Percentiles rank a stretch among this genome's conserved stretches.
Evolutionary conservation across 2,113 vertebrate species (phyloP).

Genomic region (Oncorhynchus clarkii): DNA sequence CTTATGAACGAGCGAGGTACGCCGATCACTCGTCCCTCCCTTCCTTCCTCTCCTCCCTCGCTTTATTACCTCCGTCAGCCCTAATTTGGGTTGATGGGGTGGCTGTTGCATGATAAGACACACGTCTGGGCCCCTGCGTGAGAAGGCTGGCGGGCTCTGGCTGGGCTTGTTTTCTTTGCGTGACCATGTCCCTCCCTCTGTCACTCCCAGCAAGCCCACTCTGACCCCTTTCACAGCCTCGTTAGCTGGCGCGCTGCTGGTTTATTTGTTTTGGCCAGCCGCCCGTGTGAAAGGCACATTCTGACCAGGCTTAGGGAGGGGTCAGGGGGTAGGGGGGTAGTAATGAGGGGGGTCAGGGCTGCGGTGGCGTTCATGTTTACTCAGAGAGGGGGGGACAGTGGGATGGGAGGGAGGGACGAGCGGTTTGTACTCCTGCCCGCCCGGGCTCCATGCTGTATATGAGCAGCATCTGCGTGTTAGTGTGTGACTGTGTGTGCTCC

Average conservation of each 20-base stretch:
- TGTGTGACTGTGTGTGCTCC: constrained; percentile 1
- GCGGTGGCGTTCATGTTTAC: background rate
- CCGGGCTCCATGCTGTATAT: background rate
- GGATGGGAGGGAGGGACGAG: background rate
- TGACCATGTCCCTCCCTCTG: constrained; percentile 70
- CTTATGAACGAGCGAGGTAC: background rate
- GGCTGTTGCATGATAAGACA: constrained; percentile 72
- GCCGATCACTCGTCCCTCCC: background rate
- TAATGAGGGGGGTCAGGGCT: constrained; percentile 30
- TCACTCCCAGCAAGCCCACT: constrained; percentile 38
- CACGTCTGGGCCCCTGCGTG: constrained; percentile 72
- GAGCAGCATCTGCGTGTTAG: background rate
- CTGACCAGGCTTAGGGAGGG: constrained; percentile 42
- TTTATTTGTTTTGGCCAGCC: constrained; percentile 74
- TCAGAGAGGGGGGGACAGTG: constrained; percentile 15
- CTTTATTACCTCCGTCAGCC: constrained; percentile 63
- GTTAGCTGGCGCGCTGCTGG: constrained; percentile 67
- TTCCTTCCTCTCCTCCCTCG: background rate
- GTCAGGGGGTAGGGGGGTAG: constrained; percentile 24
- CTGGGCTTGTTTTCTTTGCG: constrained; percentile 73
- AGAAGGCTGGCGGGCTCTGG: constrained; percentile 65
- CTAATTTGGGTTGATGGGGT: constrained; percentile 64
- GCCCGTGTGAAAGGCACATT: constrained; percentile 67
- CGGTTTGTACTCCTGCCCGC: background rate
- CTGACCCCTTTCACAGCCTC: constrained; percentile 67